A percentile compares a stretch with the other conserved stretches of the same genome.
Conservation (phyloP, 2,888 invertebrate genomes). For the Apamea anceps region DNA sequence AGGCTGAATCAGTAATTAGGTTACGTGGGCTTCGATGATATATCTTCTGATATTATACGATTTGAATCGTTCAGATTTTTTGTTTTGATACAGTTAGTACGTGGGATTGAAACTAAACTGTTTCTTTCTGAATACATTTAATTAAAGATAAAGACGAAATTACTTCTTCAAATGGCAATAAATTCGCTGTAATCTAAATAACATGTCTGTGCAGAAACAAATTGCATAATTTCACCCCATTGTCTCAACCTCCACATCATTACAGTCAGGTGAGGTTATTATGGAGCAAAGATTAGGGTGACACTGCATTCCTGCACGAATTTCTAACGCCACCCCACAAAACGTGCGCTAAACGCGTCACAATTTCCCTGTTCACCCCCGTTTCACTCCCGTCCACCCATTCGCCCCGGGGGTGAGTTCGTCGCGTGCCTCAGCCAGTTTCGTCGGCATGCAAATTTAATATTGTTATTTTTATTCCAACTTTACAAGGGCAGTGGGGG, state of each 20-base stretch:
- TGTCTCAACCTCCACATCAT: constrained; percentile 63
- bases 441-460: constrained; percentile 88
- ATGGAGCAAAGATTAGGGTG: constrained; percentile 75
- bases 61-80: constrained; percentile 20
- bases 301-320: constrained; percentile 85
- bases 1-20: constrained; percentile 39
- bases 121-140: constrained; percentile 16
- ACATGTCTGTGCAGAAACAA: constrained; percentile 29
- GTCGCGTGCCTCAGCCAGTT: constrained; percentile 78
- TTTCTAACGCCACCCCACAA: constrained; percentile 71
- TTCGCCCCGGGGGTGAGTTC: constrained; percentile 51
- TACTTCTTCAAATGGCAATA: constrained; percentile 22
- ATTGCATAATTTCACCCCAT: constrained; percentile 55
- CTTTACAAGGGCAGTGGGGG: constrained; percentile 88
- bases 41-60: constrained; percentile 22
- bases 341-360: constrained; percentile 76
- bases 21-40: constrained; percentile 38
- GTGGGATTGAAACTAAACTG: constrained; percentile 27
- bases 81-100: constrained; percentile 24
- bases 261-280: constrained; percentile 70
- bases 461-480: constrained; percentile 86
- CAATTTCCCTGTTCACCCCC: constrained; percentile 69
- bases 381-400: constrained; percentile 48
- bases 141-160: constrained; percentile 12
- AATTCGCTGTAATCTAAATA: constrained; percentile 21